Evolutionary conservation across 2,797 vertebrate genomes (phyloP).

Genomic region (Enteromius thamalakanensis): DNA sequence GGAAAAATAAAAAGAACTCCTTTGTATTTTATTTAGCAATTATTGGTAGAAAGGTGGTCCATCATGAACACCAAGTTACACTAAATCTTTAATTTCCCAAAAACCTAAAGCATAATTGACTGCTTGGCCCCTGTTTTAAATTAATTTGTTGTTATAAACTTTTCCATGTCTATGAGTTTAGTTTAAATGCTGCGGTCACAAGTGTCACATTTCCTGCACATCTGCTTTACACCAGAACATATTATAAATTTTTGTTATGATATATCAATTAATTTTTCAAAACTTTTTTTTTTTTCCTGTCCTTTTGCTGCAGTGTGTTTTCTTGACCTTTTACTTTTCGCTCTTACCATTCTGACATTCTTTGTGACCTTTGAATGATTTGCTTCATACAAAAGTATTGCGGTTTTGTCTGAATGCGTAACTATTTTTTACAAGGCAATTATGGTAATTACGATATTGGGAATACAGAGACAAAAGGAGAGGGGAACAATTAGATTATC

Average conservation of each 20-base stretch:
- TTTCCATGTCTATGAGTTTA: slow-evolving; percentile 60
- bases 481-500: background rate
- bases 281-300: background rate
- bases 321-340: slow-evolving; percentile 4
- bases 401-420: background rate
- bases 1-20: slow-evolving; percentile 21
- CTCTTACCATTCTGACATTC: slow-evolving; percentile 16
- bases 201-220: slow-evolving; percentile 31
- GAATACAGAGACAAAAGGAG: background rate
- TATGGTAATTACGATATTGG: background rate
- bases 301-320: background rate
- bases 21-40: slow-evolving; percentile 39
- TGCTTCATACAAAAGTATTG: background rate
- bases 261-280: background rate
- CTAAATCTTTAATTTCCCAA: slow-evolving; percentile 62
- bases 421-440: slow-evolving; percentile 33
- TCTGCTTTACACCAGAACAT: too few relatives aligned
- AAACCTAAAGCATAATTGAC: slow-evolving; percentile 41
- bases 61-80: slow-evolving; percentile 42
- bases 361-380: slow-evolving; percentile 24
- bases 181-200: slow-evolving; percentile 42
- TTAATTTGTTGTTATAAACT: slow-evolving; percentile 45
- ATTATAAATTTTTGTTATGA: background rate
- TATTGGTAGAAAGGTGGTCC: slow-evolving; percentile 12
- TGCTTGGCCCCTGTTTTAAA: slow-evolving; percentile 59